phyloP scores from a whole-genome alignment of 2,888 invertebrate species.

The Gastracanthus pulcherrimus region DNA sequence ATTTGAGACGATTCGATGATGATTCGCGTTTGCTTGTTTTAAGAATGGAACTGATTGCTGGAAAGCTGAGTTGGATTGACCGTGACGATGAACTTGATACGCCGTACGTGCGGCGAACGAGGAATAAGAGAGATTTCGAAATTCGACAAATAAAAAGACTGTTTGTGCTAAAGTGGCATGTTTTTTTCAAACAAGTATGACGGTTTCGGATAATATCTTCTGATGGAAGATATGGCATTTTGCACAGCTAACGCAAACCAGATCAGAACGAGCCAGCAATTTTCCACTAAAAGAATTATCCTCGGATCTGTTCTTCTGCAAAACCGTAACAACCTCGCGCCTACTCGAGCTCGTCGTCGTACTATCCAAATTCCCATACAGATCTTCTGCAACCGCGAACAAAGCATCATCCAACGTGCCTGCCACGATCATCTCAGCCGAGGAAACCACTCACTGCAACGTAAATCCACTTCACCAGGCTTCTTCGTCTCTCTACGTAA shows the following conservation, averaged over 20 bases:
- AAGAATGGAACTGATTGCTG: neutral
- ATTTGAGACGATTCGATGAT: conserved; percentile 6
- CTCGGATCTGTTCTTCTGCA: too few species aligned
- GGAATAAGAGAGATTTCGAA: neutral
- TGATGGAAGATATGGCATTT: too few species aligned
- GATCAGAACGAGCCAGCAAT: too few species aligned
- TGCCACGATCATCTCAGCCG: neutral
- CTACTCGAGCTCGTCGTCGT: too few species aligned
- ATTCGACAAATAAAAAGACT: neutral
- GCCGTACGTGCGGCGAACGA: neutral
- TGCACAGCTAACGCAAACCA: too few species aligned
- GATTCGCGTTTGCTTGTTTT: neutral
- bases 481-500: neutral
- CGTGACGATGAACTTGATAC: neutral
- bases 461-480: neutral
- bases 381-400: too few species aligned
- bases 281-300: too few species aligned
- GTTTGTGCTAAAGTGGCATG: neutral
- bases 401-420: neutral
- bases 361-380: too few species aligned
- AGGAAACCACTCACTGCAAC: neutral
- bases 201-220: too few species aligned
- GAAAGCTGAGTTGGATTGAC: neutral
- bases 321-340: too few species aligned
- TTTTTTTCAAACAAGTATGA: neutral